Conservation (phyloP, 1,140 invertebrate genomes). For the Drosophila simulans region DNA sequence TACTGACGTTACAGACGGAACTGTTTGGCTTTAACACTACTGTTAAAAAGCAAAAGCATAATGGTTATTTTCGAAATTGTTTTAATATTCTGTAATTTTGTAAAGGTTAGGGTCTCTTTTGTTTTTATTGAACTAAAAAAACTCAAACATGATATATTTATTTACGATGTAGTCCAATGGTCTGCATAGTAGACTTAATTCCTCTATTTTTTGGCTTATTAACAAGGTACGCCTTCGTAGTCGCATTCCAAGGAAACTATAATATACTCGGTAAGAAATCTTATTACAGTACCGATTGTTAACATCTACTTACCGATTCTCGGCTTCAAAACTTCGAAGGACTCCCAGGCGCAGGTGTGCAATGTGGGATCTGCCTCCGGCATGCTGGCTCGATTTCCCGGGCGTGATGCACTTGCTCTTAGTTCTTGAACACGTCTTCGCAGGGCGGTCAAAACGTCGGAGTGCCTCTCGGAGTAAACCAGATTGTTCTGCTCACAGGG, state of each 20-base stretch:
- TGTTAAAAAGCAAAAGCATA: background rate
- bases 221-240: conserved; percentile 52
- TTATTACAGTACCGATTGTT: background rate
- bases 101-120: too few species aligned
- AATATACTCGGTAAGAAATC: background rate
- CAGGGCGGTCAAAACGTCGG: conserved; percentile 42
- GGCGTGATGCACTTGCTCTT: conserved; percentile 33
- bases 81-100: background rate
- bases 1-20: too few species aligned
- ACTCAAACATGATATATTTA: background rate
- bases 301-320: conserved; percentile 26
- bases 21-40: background rate
- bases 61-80: background rate
- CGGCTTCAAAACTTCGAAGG: conserved; percentile 33
- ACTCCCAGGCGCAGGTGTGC: conserved; percentile 68
- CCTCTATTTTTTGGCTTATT: background rate
- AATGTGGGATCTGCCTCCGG: conserved; percentile 44
- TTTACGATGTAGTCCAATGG: too few species aligned
- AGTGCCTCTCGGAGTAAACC: conserved; percentile 73
- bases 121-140: background rate
- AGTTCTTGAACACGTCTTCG: conserved; percentile 38
- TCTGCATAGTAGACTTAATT: too few species aligned
- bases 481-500: conserved; percentile 92
- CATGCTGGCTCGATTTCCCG: conserved; percentile 39
- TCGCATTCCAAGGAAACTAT: conserved; percentile 49